Percentiles rank a stretch among this genome's conserved stretches.
Conservation (phyloP, 2,113 vertebrate species). For the Talpa occidentalis region DNA sequence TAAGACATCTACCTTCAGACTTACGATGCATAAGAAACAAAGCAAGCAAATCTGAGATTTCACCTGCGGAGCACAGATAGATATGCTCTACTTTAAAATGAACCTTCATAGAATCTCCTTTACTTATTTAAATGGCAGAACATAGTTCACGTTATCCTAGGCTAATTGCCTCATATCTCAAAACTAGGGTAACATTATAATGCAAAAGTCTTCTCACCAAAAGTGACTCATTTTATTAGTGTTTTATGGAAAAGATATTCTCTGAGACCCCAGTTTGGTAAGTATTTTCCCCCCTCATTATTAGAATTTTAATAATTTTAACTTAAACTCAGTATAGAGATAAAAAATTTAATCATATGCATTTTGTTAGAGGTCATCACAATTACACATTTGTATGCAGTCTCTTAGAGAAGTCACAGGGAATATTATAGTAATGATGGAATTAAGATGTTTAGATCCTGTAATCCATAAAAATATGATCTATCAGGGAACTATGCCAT, state of each 20-base stretch:
- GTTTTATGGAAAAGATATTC: neutral
- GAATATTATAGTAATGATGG: neutral
- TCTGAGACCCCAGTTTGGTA: neutral
- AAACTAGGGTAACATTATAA: neutral
- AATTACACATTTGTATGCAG: neutral
- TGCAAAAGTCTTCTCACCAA: neutral
- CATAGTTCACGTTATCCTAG: neutral
- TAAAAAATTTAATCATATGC: neutral
- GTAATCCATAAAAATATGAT: neutral
- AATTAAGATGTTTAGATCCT: neutral
- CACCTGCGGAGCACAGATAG: neutral
- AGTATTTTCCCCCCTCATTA: neutral
- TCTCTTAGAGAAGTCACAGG: neutral
- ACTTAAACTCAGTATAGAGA: neutral
- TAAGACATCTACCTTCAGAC: neutral
- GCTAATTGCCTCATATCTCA: neutral
- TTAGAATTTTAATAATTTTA: neutral
- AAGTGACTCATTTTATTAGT: neutral
- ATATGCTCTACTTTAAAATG: neutral
- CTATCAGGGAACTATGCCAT: neutral
- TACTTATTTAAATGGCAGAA: neutral
- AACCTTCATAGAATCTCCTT: neutral
- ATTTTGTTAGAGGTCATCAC: neutral
- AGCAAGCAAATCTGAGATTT: neutral
- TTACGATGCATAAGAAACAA: accelerated